Percentiles rank a stretch among this genome's conserved stretches.
These are phyloP conservation scores for Nebria salina DNA, from an alignment of 2,888 invertebrate species.

Conservation along the genomic window DNA sequence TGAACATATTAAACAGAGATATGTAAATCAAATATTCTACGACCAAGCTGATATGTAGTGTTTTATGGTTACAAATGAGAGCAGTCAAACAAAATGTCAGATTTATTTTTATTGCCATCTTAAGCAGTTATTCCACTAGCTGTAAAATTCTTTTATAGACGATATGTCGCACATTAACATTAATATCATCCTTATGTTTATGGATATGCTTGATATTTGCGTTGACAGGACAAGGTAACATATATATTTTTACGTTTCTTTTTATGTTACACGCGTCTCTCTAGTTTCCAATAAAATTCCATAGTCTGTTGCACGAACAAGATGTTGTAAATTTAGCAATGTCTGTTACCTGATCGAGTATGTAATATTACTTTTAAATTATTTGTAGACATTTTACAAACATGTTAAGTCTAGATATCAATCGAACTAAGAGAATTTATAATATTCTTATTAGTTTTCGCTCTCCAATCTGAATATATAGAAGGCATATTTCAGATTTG, in stretches of 20 bases:
- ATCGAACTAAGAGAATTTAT: too few relatives aligned
- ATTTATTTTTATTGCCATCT: conserved; percentile 2
- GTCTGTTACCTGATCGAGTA: background rate
- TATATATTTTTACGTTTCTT: background rate
- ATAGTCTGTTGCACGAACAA: background rate
- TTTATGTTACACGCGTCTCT: background rate
- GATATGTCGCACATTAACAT: conserved; percentile 5
- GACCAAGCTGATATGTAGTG: background rate
- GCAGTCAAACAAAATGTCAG: background rate
- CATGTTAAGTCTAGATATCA: too few relatives aligned
- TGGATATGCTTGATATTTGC: background rate
- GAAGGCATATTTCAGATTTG: too few relatives aligned
- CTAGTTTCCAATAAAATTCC: background rate
- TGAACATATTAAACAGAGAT: too few relatives aligned
- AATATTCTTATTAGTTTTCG: too few relatives aligned
- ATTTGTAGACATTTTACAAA: too few relatives aligned
- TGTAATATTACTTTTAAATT: too few relatives aligned
- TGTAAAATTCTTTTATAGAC: conserved; percentile 1
- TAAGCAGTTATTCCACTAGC: conserved; percentile 5
- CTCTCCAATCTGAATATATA: too few relatives aligned
- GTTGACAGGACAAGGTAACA: background rate
- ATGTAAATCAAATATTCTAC: too few relatives aligned
- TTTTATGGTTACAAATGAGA: background rate
- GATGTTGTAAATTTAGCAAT: background rate
- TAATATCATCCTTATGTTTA: conserved; percentile 7